These are phyloP conservation scores for Osmoderma eremita DNA, from an alignment of 2,888 invertebrate genomes.

Conservation along the genomic window DNA sequence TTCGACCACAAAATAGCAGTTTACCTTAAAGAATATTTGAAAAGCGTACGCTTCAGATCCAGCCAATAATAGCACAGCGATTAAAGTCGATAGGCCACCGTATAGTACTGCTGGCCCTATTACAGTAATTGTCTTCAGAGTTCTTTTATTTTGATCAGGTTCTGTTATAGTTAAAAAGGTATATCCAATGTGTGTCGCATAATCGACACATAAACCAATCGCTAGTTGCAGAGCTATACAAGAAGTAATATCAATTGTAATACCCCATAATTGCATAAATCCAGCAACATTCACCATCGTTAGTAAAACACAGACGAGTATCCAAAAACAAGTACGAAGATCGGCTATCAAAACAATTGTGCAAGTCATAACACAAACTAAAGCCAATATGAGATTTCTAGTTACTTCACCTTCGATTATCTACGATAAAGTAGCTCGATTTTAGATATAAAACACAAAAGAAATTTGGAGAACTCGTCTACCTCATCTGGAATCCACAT, in stretches of 20 bases:
- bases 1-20: slow-evolving; percentile 3
- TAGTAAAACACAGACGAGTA: slow-evolving; percentile 78
- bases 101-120: slow-evolving; percentile 82
- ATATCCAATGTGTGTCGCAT: slow-evolving; percentile 84
- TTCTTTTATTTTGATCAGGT: slow-evolving; percentile 68
- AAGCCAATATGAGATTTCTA: slow-evolving; percentile 78
- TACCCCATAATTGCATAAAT: slow-evolving; percentile 82
- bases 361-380: slow-evolving; percentile 82
- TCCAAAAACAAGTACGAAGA: slow-evolving; percentile 80
- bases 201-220: slow-evolving; percentile 85
- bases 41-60: slow-evolving; percentile 81
- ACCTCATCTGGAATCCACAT: slow-evolving; percentile 84
- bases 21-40: slow-evolving; percentile 75
- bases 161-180: slow-evolving; percentile 75
- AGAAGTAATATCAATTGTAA: slow-evolving; percentile 84
- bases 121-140: slow-evolving; percentile 73
- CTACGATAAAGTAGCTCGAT: slow-evolving; percentile 52
- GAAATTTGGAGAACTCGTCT: slow-evolving; percentile 26
- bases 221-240: slow-evolving; percentile 84
- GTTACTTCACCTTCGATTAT: slow-evolving; percentile 79
- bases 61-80: slow-evolving; percentile 76
- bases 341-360: slow-evolving; percentile 80
- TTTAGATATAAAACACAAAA: no score
- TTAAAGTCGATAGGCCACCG: slow-evolving; percentile 81
- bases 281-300: slow-evolving; percentile 80